Evolutionary conservation across 2,888 invertebrate genomes (phyloP).

Genomic region (Geophilus truncorum): DNA sequence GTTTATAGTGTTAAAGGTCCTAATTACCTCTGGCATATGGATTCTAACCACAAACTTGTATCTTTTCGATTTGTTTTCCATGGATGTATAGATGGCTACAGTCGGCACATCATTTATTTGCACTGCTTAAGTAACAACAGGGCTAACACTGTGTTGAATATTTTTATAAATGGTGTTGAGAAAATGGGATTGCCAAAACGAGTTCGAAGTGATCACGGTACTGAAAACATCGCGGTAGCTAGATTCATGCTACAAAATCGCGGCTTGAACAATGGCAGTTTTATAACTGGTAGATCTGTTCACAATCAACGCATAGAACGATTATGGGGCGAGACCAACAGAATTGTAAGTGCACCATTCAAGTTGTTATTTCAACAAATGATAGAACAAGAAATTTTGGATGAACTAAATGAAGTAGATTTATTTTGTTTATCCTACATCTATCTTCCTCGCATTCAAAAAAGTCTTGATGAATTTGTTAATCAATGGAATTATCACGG

Average conservation of each 20-base stretch:
- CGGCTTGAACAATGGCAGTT: not conserved
- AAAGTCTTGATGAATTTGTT: not conserved
- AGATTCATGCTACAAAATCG: not conserved
- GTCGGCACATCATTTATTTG: not conserved
- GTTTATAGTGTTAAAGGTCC: not conserved
- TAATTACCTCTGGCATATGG: not conserved
- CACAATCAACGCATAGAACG: not conserved
- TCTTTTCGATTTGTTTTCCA: not conserved
- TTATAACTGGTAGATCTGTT: not conserved
- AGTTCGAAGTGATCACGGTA: not conserved
- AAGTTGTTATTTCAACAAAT: not conserved
- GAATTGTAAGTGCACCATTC: not conserved
- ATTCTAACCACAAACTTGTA: not conserved
- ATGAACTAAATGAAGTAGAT: not conserved
- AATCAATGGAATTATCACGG: not conserved
- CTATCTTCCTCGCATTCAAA: not conserved
- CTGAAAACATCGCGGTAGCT: not conserved
- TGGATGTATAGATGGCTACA: not conserved
- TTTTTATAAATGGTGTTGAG: not conserved
- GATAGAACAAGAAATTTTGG: not conserved
- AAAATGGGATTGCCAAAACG: not conserved
- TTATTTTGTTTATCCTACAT: not conserved
- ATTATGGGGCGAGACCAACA: not conserved
- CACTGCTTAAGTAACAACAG: not conserved
- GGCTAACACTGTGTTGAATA: not conserved